A percentile compares a stretch with the other conserved stretches of the same genome.
Evolutionary conservation across 2,888 invertebrate species (phyloP).

Genomic region (Bombylius discolor): DNA sequence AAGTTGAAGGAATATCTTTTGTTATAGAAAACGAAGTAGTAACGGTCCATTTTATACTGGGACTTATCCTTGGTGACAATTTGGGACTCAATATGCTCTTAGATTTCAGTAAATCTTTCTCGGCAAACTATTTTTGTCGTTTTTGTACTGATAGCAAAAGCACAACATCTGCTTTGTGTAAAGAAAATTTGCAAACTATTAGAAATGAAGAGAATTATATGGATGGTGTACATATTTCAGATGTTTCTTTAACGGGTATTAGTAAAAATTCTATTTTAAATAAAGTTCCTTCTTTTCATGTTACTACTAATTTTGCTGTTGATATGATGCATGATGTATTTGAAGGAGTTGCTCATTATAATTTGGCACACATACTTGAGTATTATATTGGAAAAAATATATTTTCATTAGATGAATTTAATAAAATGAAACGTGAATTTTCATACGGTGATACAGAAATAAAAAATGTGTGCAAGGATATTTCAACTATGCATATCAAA

Average conservation of each 20-base stretch:
- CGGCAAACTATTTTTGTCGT: slow-evolving; percentile 7
- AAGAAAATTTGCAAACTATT: slow-evolving; percentile 6
- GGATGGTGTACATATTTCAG: slow-evolving; percentile 1
- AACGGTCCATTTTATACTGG: neutral
- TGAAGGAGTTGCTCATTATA: slow-evolving; percentile 9
- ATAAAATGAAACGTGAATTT: slow-evolving; percentile 11
- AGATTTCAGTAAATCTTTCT: slow-evolving; percentile 11
- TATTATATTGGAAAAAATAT: slow-evolving; percentile 9
- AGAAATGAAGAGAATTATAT: slow-evolving; percentile 9
- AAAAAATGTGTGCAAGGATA: slow-evolving; percentile 9
- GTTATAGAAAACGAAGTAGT: too few species aligned
- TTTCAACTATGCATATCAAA: slow-evolving; percentile 4
- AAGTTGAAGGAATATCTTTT: slow-evolving; percentile 1
- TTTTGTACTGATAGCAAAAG: slow-evolving; percentile 8
- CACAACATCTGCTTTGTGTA: neutral
- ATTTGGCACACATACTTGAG: slow-evolving; percentile 6
- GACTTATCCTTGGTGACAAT: slow-evolving; percentile 6
- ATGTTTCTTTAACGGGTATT: slow-evolving; percentile 5
- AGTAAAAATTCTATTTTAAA: slow-evolving; percentile 7
- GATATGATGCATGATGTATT: slow-evolving; percentile 14
- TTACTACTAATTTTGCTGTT: slow-evolving; percentile 9
- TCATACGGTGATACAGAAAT: slow-evolving; percentile 13
- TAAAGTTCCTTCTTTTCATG: slow-evolving; percentile 10
- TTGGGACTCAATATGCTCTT: slow-evolving; percentile 7
- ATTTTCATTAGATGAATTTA: slow-evolving; percentile 12